Percentiles rank a stretch among this genome's conserved stretches.
These are phyloP conservation scores for Phalloptychus januarius DNA, from an alignment of 2,797 vertebrate species.

Conservation along the genomic window DNA sequence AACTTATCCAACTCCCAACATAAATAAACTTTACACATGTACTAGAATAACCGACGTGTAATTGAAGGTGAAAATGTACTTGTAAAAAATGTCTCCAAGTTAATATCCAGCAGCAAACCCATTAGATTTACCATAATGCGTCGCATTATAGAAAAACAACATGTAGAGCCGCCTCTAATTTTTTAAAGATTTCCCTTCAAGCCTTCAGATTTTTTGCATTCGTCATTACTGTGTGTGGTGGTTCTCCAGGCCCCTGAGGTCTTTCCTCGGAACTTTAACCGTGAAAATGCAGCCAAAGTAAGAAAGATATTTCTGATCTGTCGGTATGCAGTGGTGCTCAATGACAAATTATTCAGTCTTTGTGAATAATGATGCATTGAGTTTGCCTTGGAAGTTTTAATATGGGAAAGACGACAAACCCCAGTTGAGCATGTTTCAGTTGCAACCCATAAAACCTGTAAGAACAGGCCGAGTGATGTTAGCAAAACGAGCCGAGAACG, in stretches of 20 bases:
- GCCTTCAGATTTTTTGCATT: not conserved
- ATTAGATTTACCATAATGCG: not conserved
- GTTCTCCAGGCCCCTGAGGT: not conserved
- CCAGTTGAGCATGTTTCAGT: not conserved
- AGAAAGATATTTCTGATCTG: not conserved
- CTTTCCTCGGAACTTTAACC: not conserved
- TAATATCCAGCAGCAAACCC: not conserved
- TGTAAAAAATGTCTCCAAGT: conserved; percentile 3
- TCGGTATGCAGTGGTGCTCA: not conserved
- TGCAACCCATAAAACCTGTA: not conserved
- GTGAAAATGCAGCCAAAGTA: not conserved
- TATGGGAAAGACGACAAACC: not conserved
- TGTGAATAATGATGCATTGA: not conserved
- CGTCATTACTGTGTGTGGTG: not conserved
- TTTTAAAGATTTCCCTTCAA: not conserved
- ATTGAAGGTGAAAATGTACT: not conserved
- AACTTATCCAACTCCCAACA: conserved; percentile 21
- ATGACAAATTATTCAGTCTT: not conserved
- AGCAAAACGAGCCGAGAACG: not conserved
- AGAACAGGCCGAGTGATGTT: not conserved
- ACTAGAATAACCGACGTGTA: conserved; percentile 11
- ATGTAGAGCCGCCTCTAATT: not conserved
- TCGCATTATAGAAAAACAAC: not conserved
- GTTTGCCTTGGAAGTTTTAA: not conserved
- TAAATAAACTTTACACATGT: conserved; percentile 12